Evolutionary conservation across 1,140 invertebrate genomes (phyloP), one percentile per base, ranked within the genome.

Genomic region (Drosophila malerkotliana): DNA sequence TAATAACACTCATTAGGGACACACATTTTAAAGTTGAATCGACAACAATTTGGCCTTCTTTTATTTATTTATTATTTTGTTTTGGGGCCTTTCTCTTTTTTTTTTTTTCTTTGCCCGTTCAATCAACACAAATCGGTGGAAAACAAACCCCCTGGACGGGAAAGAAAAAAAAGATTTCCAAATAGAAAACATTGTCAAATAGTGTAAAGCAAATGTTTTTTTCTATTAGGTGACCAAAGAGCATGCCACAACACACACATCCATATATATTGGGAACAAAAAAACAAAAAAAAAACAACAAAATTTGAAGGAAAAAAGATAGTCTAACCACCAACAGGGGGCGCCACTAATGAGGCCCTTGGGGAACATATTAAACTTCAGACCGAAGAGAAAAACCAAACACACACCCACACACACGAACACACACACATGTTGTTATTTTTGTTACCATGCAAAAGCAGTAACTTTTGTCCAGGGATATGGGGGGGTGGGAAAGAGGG

Each of bases 311-410:
- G 26, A 37, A 72, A 14, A 53, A 41, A 37, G 32, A 24, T 14
- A 48, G 68, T 45, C 30, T 28, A 80, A 64, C 56, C 74, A 74
- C 32, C 61, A 77, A 56, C 72, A 62, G 63, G 77, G 81, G 81
- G 77, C 74, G 57, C 81, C 77, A 85, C 81, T 85, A 85, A 85
- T 85, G 81, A 85, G 81, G 81, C 81, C 81, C 81, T 85, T 85
- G 81, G 81, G 81, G 81, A 85, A 81, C 73, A 85, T 85, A 85
- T 87, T 85, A 87, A 87, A 81, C 81, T 81, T 74, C 68, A 63
- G 68, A 41, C 61, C 54, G 12, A 34, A 51, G 26, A 61, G 48
- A 52, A 60, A 12, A 32, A 10, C 9, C 24, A 30, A 61, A 37
- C 47, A 32, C 61, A 28, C 56, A 56, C 44, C 9, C 24, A 30